These are phyloP conservation scores for Cydia splendana DNA, from an alignment of 1,140 invertebrate genomes.

Conservation along the genomic window DNA sequence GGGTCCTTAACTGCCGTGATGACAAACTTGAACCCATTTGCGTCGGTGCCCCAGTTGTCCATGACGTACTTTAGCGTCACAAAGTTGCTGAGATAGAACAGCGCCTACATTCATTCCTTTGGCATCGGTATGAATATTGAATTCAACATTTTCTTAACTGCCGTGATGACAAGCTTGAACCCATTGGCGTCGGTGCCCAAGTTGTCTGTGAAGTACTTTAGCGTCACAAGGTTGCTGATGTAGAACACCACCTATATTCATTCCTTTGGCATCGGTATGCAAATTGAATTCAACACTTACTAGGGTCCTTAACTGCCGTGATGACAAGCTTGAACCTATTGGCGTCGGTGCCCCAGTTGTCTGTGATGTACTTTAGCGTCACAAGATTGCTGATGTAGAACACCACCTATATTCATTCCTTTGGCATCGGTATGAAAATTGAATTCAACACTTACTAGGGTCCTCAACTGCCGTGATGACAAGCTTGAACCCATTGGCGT, in stretches of 20 bases:
- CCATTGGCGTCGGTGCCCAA: conserved; percentile 95
- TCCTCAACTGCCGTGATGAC: conserved; percentile 97
- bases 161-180: conserved; percentile 95
- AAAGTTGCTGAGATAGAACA: conserved; percentile 85
- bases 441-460: conserved; percentile 86
- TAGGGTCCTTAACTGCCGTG: conserved; percentile 89
- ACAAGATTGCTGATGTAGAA: conserved; percentile 94
- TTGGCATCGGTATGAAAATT: not conserved
- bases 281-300: conserved; percentile 82
- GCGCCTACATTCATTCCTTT: too few species aligned
- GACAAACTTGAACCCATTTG: conserved; percentile 94
- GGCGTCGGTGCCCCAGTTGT: conserved; percentile 80
- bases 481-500: conserved; percentile 94
- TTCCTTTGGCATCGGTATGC: too few species aligned
- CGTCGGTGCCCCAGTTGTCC: conserved; percentile 93
- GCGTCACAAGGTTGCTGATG: conserved; percentile 92
- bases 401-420: conserved; percentile 78
- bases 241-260: too few species aligned
- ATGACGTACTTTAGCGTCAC: conserved; percentile 96
- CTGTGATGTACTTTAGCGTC: conserved; percentile 95
- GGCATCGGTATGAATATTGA: too few species aligned
- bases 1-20: conserved; percentile 88
- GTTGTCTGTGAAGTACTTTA: conserved; percentile 95
- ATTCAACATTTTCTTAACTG: conserved; percentile 77
- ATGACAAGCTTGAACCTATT: too few species aligned